Evolutionary conservation across 2,797 vertebrate genomes (phyloP), one percentile per base, ranked within the genome.

Genomic region (Corythornis leucogaster): DNA sequence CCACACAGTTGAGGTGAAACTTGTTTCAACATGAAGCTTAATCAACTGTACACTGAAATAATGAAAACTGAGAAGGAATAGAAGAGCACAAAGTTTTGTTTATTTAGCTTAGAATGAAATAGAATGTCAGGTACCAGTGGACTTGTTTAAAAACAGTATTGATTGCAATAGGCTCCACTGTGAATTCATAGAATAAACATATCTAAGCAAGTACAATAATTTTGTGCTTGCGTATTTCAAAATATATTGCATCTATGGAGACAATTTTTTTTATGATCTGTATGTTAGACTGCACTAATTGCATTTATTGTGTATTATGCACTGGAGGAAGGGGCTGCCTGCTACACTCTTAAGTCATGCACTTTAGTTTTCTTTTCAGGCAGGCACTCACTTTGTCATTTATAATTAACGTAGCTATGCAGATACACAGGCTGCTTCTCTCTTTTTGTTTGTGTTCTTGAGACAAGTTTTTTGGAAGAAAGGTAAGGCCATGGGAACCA

Each of bases 401-500:
- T 91, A 75, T 89, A 77, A 89, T 80, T 69, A 90, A 91, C 82
- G 51, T 38, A 70, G 26, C 48, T 91, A 33, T 85, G 16, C 48
- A 85, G 66, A 92, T 77, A 69, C 11, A 18, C 40, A 45, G 25
- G 54, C 54, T 95, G 53, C 21, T 59, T 71, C 81, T 71, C 81
- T 91, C 55, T 73, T 63, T 76, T 78, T 55, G 30, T 87, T 91
- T 92, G 55, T 91, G 15, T 62, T 91, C 78, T 31, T 82, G 25
- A 92, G 63, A 16, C 9, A 5, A 11, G 40, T 12, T 30, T 91
- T 79, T 35, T 50, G 15, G 12, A 80, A 55, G 33, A 55, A 94
- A 84, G 57, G 5, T 86, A 80, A 87, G 85, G 70, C 86, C 87
- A 78, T 80, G 76, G 93, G 95, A 97, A 79, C 80, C 59, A 95